Percentiles rank a stretch among this genome's conserved stretches.
Conservation (phyloP, 2,113 vertebrate species). For the Prolemur simus region DNA sequence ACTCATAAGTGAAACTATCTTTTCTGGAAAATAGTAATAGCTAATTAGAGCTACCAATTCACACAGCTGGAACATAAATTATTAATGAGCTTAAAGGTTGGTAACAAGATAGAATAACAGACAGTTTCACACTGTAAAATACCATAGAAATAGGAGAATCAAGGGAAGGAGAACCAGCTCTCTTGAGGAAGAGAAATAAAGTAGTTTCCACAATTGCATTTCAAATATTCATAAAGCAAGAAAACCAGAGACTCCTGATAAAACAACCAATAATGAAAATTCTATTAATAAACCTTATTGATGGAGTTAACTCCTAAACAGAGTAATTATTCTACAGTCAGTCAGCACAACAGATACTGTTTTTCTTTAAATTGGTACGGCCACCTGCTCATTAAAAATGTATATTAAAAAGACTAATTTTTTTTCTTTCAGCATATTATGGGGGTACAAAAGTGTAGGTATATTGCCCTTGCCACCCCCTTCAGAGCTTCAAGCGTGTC, state of each 20-base stretch:
- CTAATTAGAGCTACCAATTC: conserved; percentile 63
- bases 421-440: not conserved
- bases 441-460: too few species aligned
- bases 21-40: conserved; percentile 61
- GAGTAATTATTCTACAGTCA: not conserved
- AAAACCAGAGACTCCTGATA: conserved; percentile 3
- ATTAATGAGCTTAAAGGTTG: conserved; percentile 43
- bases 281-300: conserved; percentile 16
- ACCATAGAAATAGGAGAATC: conserved; percentile 19
- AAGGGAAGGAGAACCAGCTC: not conserved
- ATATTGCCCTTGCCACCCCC: too few species aligned
- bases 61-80: conserved; percentile 62
- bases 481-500: too few species aligned
- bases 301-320: not conserved
- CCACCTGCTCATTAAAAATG: not conserved
- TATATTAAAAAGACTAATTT: not conserved
- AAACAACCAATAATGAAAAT: conserved; percentile 14
- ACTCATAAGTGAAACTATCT: conserved; percentile 31
- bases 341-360: not conserved
- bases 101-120: conserved; percentile 38
- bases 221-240: conserved; percentile 48
- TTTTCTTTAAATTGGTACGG: not conserved
- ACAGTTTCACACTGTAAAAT: conserved; percentile 46
- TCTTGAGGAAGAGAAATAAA: conserved; percentile 19
- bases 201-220: not conserved